A percentile compares a stretch with the other conserved stretches of the same genome.
Conservation (phyloP, 37 sponge, comb jelly and placozoan genomes). For the Dysidea cf. avara region DNA sequence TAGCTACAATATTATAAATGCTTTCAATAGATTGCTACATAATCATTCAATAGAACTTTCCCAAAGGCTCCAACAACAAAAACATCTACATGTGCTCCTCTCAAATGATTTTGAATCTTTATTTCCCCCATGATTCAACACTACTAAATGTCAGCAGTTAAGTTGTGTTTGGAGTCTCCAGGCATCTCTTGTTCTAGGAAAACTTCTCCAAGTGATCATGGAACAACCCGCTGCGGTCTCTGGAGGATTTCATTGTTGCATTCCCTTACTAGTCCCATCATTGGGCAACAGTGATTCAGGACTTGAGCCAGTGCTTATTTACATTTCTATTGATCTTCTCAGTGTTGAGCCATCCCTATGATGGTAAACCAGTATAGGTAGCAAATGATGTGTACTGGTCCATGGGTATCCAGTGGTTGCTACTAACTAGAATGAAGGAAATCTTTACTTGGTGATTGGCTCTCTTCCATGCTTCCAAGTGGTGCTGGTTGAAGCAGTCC, state of each 20-base stretch:
- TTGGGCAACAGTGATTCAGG: conserved; percentile 40
- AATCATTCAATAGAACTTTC: too few relatives aligned
- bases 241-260: conserved; percentile 30
- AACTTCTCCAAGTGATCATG: neutral
- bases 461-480: too few relatives aligned
- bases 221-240: conserved; percentile 13
- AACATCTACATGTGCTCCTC: too few relatives aligned
- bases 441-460: conserved; percentile 36
- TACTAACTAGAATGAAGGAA: conserved; percentile 1
- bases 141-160: conserved; percentile 24
- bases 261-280: conserved; percentile 14
- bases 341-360: conserved; percentile 28
- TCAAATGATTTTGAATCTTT: too few relatives aligned
- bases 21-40: too few relatives aligned
- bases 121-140: neutral
- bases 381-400: conserved; percentile 25
- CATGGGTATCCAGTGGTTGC: conserved; percentile 38
- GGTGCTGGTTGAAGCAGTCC: too few relatives aligned
- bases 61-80: too few relatives aligned
- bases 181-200: conserved; percentile 25
- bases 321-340: neutral
- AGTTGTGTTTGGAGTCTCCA: neutral
- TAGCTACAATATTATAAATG: too few relatives aligned
- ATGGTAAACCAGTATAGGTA: conserved; percentile 32
- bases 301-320: conserved; percentile 31